phyloP scores from a whole-genome alignment of 1,140 invertebrate genomes.

The Drosophila arawakana region DNA sequence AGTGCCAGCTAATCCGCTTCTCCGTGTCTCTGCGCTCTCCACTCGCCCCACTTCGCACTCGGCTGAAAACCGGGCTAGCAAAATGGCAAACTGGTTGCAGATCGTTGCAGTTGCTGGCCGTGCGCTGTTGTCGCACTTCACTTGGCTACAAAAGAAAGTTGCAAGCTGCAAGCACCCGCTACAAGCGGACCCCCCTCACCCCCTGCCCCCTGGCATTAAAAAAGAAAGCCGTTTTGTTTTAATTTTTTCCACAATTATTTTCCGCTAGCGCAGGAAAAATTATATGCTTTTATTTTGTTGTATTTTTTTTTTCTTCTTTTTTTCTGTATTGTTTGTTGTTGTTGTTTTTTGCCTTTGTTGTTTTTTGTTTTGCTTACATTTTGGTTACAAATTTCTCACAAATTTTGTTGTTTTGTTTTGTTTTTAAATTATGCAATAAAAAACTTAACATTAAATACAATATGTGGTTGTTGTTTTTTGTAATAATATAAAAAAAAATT shows the following conservation, averaged over 20 bases:
- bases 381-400: slow-evolving; percentile 83
- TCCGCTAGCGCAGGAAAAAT: slow-evolving; percentile 81
- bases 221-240: slow-evolving; percentile 80
- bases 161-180: slow-evolving; percentile 57
- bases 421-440: slow-evolving; percentile 71
- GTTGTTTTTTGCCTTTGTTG: slow-evolving; percentile 42
- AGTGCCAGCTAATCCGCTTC: slow-evolving; percentile 6
- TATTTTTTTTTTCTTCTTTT: slow-evolving; percentile 68
- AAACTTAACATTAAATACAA: slow-evolving; percentile 84
- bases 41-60: neutral
- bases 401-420: slow-evolving; percentile 60
- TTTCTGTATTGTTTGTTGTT: slow-evolving; percentile 37
- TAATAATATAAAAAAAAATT: slow-evolving; percentile 78
- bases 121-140: slow-evolving; percentile 38
- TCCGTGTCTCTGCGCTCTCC: neutral
- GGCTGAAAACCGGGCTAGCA: slow-evolving; percentile 33
- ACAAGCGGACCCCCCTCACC: slow-evolving; percentile 19
- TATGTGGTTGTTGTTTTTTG: slow-evolving; percentile 65
- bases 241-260: slow-evolving; percentile 82
- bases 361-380: slow-evolving; percentile 67
- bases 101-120: slow-evolving; percentile 1
- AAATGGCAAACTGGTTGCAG: slow-evolving; percentile 28
- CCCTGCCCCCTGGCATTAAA: slow-evolving; percentile 30
- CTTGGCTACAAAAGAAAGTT: slow-evolving; percentile 74
- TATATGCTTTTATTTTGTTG: slow-evolving; percentile 75